These are phyloP conservation scores for Pseudomyrmex cubaensis DNA, from an alignment of 1,140 invertebrate species.

Conservation along the genomic window DNA sequence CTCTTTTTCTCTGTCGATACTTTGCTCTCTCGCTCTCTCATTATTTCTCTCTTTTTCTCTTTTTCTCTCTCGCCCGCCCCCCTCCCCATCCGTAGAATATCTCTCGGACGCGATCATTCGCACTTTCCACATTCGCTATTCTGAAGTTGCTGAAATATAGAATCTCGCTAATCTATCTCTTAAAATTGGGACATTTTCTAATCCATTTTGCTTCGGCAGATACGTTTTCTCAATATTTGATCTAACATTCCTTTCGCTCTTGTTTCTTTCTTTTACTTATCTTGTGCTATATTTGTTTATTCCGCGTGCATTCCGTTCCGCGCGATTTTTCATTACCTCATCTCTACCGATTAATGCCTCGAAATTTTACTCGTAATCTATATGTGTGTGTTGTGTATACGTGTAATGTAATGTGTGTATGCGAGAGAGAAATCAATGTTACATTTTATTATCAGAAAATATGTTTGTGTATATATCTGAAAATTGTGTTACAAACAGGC, in stretches of 20 bases:
- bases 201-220: conserved; percentile 69
- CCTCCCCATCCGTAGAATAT: conserved; percentile 53
- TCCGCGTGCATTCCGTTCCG: conserved; percentile 46
- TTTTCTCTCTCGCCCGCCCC: conserved; percentile 38
- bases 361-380: conserved; percentile 31
- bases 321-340: conserved; percentile 28
- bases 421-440: conserved; percentile 62
- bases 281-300: conserved; percentile 64
- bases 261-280: conserved; percentile 38
- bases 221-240: conserved; percentile 47
- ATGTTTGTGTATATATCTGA: conserved; percentile 62
- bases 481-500: conserved; percentile 77
- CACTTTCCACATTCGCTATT: conserved; percentile 62
- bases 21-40: no score
- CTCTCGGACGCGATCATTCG: conserved; percentile 65
- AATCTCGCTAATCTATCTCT: conserved; percentile 69
- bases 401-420: background rate
- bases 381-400: conserved; percentile 20
- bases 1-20: no score
- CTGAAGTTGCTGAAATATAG: conserved; percentile 68
- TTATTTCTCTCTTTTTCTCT: no score
- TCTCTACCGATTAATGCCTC: conserved; percentile 27
- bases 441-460: conserved; percentile 72
- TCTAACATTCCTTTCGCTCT: conserved; percentile 15
- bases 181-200: conserved; percentile 63